A percentile compares a stretch with the other conserved stretches of the same genome.
Conservation (phyloP, 2,888 invertebrate species). For the Alentia gelatinosa region DNA sequence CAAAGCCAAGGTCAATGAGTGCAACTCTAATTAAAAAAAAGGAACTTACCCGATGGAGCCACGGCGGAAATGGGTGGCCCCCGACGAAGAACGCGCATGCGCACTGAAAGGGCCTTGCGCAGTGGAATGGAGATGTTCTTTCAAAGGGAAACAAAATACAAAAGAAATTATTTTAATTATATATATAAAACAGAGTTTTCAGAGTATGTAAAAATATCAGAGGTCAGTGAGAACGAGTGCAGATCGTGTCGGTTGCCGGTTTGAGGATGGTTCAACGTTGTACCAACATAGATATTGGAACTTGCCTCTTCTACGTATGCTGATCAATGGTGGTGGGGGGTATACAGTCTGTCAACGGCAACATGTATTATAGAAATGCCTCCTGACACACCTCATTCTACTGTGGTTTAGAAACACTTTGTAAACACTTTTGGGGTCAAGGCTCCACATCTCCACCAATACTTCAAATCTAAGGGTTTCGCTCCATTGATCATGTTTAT, state of each 20-base stretch:
- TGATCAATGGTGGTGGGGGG: neutral
- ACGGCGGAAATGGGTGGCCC: neutral
- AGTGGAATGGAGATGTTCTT: no score
- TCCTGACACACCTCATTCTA: no score
- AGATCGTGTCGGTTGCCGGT: slow-evolving; percentile 1
- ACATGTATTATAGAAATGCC: neutral
- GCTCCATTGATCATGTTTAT: no score
- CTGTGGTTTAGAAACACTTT: no score
- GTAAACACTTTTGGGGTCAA: no score
- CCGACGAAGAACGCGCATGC: neutral
- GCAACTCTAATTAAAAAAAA: no score
- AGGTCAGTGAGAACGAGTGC: neutral
- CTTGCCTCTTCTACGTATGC: neutral
- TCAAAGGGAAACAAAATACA: neutral
- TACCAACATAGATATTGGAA: neutral
- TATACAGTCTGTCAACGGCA: neutral
- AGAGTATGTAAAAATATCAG: neutral
- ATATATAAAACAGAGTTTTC: neutral
- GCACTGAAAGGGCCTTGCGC: no score
- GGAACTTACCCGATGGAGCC: neutral
- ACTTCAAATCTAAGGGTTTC: no score
- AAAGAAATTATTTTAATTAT: neutral
- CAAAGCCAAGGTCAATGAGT: neutral
- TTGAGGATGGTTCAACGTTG: neutral
- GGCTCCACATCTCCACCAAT: no score